Evolutionary conservation across 2,888 invertebrate species (phyloP), one percentile per base, ranked within the genome.

Genomic region (Ormyrus nitidulus): DNA sequence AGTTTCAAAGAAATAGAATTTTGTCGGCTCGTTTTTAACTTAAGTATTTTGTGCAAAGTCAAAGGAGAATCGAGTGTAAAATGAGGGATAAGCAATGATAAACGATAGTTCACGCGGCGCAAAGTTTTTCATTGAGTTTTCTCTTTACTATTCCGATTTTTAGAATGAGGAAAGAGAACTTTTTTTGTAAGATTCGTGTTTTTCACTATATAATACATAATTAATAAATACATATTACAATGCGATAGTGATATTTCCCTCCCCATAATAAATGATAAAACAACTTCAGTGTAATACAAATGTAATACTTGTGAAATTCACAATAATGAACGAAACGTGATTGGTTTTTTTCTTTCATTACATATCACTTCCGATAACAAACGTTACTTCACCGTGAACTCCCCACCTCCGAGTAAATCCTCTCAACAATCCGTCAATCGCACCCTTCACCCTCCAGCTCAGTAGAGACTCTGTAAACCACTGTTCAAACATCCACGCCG

Each of bases 221-320:
- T 74, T 74, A 83, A 72, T 77, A 77, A 80, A 64, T 62, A 81
- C 74, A 77, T 74, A 83, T 82, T 84, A 84, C 83, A 79, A 83
- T 83, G 65, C 82, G 79, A 79, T 80, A 82, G 82, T 82, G 78
- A 77, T 84, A 83, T 79, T 81, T 81, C 78, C 82, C 70, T 81
- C 79, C 58, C 70, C 61, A 58, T 62, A 72, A 70, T 74, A 54
- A 69, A 65, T 58, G 68, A 74, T 72, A 73, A 78, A 81, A 62
- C 77, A 77, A 78, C 34, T 34, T 81, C 62, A 79, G 79, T 89
- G 87, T 85, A 88, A 88, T 85, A 86, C 85, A 86, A 76, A 85
- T 87, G 87, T 87, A 87, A 83, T 81, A 83, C 83, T 87, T 89
- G 86, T 87, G 86, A 83, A 86, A 83, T 85, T 86, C 86, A 86